Conservation (phyloP, 2,888 invertebrate genomes). For the Mantis religiosa region DNA sequence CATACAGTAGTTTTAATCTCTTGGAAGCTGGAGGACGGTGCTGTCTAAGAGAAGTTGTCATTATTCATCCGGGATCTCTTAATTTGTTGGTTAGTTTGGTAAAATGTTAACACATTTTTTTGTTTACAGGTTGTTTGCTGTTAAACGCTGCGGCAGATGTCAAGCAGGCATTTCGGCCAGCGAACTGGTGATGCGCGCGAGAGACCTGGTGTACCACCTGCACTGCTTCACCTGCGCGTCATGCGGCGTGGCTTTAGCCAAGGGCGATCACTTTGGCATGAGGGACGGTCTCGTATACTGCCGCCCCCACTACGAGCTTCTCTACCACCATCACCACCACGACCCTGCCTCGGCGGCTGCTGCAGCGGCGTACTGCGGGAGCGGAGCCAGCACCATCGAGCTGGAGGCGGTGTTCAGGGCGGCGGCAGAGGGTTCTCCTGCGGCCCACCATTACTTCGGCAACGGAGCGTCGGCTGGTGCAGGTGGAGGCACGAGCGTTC, state of each 20-base stretch:
- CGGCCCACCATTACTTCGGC: conserved; percentile 51
- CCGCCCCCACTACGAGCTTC: conserved; percentile 65
- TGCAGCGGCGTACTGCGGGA: conserved; percentile 26
- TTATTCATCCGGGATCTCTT: too few species aligned
- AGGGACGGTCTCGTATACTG: conserved; percentile 70
- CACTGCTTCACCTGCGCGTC: conserved; percentile 85
- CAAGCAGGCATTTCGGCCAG: conserved; percentile 78
- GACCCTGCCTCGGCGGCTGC: not conserved
- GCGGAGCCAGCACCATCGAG: conserved; percentile 25
- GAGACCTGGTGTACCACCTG: conserved; percentile 83
- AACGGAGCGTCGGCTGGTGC: conserved; percentile 42
- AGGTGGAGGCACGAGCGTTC: conserved; percentile 52
- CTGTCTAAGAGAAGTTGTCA: too few species aligned
- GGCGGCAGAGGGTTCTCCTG: conserved; percentile 53
- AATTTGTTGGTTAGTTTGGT: too few species aligned
- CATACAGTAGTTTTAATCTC: too few species aligned
- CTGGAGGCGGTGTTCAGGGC: conserved; percentile 32
- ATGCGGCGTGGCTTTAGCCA: conserved; percentile 75
- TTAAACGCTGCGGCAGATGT: conserved; percentile 81
- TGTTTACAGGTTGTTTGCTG: conserved; percentile 74
- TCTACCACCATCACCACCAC: conserved; percentile 39
- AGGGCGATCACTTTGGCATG: conserved; percentile 90
- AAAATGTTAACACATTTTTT: too few species aligned
- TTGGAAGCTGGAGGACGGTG: too few species aligned
- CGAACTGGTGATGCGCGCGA: conserved; percentile 86